Base-by-base conservation (phyloP, 2,797 vertebrate species). In the Silurus aristotelis region DNA sequence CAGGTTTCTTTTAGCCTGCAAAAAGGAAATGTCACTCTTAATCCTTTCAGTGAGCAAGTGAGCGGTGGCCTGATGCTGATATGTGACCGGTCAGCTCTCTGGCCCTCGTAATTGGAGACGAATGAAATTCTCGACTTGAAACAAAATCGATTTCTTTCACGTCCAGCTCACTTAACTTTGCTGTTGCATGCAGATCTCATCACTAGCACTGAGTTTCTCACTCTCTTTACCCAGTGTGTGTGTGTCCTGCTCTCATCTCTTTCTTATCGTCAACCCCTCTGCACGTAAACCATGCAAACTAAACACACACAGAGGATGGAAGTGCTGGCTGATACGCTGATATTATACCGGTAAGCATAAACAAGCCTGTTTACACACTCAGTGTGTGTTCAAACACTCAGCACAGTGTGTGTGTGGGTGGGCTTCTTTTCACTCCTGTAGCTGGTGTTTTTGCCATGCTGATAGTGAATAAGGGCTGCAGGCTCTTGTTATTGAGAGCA, bases 111-210 rank as follows among this genome's bases (percentile, higher is more conserved):
- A 88, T 84, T 72, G 71, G 77, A 86, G 84, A 75, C 31, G 58
- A 82, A 64, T 60, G 60, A 64, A 78, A 84, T 64, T 64, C 75
- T 48, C 6, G 63, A 63, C 79, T 70, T 52, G 66, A 68, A 48
- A 63, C 25, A 64, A 81, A 88, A 88, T 88, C 76, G 78, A 88
- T 88, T 88, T 88, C 78, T 66, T 84, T 86, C 72, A 78, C 20
- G 63, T 82, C 25, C 77, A 27, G 46, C 82, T 86, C 71, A 63
- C 80, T 86, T 88, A 82, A 66, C 55, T 84, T 67, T 64, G 64
- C 71, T 60, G 56, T 78, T 64, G 52, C 84, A 76, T 81, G 68
- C 67, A 46, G 82, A 82, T 86, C 82, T 52, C 63, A 43, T 85
- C 76, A 68, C 67, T 38, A 70, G 13, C 9, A 48, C 20, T 5